These are phyloP conservation scores for Phortica okadai DNA, from an alignment of 2,888 invertebrate genomes.

Conservation along the genomic window DNA sequence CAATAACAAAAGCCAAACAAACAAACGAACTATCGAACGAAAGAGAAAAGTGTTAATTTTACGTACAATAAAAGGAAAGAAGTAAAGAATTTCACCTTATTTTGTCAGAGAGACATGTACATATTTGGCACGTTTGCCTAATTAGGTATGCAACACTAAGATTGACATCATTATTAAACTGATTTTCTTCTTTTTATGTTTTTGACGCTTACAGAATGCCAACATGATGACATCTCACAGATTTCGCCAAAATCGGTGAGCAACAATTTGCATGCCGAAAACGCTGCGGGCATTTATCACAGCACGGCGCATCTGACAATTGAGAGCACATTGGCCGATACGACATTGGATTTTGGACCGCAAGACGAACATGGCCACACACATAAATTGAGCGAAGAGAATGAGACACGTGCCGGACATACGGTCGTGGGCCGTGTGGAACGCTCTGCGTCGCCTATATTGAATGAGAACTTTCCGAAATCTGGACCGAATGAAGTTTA, in stretches of 20 bases:
- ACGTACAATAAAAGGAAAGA: neutral
- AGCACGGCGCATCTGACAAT: conserved; percentile 64
- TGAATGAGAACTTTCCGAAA: conserved; percentile 78
- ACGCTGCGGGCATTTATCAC: conserved; percentile 31
- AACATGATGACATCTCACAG: conserved; percentile 79
- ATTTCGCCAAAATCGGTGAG: conserved; percentile 82
- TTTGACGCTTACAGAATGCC: conserved; percentile 54
- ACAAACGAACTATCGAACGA: conserved; percentile 14
- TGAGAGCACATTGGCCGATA: conserved; percentile 64
- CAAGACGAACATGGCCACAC: conserved; percentile 27
- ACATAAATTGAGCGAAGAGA: conserved; percentile 60
- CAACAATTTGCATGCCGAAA: conserved; percentile 56
- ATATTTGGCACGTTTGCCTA: neutral
- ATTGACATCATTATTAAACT: neutral
- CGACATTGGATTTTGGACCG: conserved; percentile 47
- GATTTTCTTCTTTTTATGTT: conserved; percentile 1
- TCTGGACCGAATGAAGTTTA: conserved; percentile 68
- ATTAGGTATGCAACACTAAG: neutral
- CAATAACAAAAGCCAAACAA: neutral
- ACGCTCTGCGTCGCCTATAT: conserved; percentile 79
- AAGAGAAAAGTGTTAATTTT: conserved; percentile 22
- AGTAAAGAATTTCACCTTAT: conserved; percentile 31
- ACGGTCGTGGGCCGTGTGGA: conserved; percentile 74
- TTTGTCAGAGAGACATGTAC: neutral
- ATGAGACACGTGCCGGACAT: conserved; percentile 70